Evolutionary conservation across 2,888 invertebrate species (phyloP), one percentile per base, ranked within the genome.

Genomic region (Imbricaverruca yamaguchii): DNA sequence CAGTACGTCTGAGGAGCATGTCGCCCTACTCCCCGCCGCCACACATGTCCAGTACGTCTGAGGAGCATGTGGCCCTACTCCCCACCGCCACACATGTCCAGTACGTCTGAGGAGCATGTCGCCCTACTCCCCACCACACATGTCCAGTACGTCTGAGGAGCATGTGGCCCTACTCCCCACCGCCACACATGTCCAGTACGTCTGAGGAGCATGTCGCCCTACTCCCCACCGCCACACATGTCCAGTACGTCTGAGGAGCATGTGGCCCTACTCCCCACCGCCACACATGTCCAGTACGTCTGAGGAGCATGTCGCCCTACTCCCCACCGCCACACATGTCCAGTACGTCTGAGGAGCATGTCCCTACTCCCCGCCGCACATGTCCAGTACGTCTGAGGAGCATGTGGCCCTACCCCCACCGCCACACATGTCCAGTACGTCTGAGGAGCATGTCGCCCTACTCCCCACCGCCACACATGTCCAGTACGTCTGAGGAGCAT

Each of bases 241-340:
- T 95, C 94, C 88, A 94, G 94, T 88, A 85, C 87, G 87, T 39
- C 39, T 39, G 39, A 39, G 39, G 88, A 94, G 94, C 74, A 92
- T 95, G 90, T 95, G 95, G 84, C 95, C 96, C 4, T 95, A 95
- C 88, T 91, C 94, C 86, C 92, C 95, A 84, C 95, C 95, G 80
- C 95, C 95, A 80, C 95, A 95, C 87, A 95, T 95, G 95, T 95
- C 94, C 88, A 94, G 94, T 88, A 85, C 87, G 87, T 39, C 39
- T 39, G 39, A 39, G 39, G 88, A 94, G 94, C 74, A 92, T 95
- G 90, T 95, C 95, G 84, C 95, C 96, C 4, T 95, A 95, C 88
- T 91, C 94, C 86, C 92, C 95, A 84, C 95, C 95, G 80, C 95
- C 95, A 80, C 95, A 95, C 87, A 95, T 95, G 95, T 95, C 94